phyloP scores from a whole-genome alignment of 1,140 invertebrate genomes.

The Belonocnema kinseyi region DNA sequence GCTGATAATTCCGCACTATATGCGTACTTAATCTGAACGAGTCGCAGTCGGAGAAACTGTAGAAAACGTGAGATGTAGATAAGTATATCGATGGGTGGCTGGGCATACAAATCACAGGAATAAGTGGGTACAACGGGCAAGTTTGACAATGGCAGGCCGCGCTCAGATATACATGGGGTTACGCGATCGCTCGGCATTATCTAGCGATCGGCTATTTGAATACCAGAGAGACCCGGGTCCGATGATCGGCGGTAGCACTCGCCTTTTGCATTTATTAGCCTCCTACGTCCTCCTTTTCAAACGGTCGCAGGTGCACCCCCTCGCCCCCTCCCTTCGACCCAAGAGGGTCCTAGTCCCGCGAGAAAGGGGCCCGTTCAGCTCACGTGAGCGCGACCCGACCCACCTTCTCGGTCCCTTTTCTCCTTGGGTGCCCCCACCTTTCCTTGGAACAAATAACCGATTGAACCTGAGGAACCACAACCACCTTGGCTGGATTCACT shows the following conservation, averaged over 20 bases:
- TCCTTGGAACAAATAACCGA: conserved; percentile 56
- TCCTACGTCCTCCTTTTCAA: conserved; percentile 45
- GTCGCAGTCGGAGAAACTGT: not conserved
- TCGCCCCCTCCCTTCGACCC: conserved; percentile 36
- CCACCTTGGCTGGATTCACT: conserved; percentile 48
- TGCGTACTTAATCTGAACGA: not conserved
- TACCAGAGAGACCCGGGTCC: conserved; percentile 50
- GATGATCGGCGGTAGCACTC: conserved; percentile 50
- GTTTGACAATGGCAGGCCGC: conserved; percentile 3
- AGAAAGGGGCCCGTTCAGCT: conserved; percentile 51
- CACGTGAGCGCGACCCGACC: conserved; percentile 23
- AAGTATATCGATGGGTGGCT: not conserved
- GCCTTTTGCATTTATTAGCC: conserved; percentile 52
- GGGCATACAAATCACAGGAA: not conserved
- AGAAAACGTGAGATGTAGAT: conserved; percentile 7
- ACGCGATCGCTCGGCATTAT: conserved; percentile 53
- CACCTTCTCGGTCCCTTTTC: conserved; percentile 42
- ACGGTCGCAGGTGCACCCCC: conserved; percentile 54
- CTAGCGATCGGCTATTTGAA: conserved; percentile 59
- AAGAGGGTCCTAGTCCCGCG: conserved; percentile 33
- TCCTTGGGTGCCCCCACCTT: conserved; percentile 36
- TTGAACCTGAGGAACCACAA: conserved; percentile 43
- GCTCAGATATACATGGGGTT: conserved; percentile 33
- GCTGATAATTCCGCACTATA: too few relatives aligned
- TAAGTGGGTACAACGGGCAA: not conserved